phyloP scores from a whole-genome alignment of 2,113 vertebrate species.

The Ascaphus truei region DNA sequence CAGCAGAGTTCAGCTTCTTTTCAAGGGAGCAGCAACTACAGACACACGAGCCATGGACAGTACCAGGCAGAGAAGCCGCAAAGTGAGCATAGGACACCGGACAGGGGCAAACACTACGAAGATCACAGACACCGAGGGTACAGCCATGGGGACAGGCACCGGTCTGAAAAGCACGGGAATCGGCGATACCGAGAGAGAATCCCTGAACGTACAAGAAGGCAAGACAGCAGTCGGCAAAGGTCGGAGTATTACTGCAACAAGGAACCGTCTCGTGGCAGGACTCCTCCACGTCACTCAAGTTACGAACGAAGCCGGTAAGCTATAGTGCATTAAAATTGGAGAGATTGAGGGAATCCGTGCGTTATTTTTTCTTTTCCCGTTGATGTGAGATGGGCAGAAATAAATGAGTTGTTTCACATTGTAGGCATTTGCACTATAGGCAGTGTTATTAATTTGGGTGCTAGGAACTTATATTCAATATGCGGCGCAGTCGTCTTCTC shows the following conservation, averaged over 20 bases:
- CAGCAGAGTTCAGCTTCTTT: slow-evolving; percentile 67
- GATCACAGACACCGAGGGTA: slow-evolving; percentile 80
- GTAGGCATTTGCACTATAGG: too few relatives aligned
- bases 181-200: slow-evolving; percentile 82
- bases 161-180: slow-evolving; percentile 64
- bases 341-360: neutral
- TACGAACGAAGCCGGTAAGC: slow-evolving; percentile 83
- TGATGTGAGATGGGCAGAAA: too few relatives aligned
- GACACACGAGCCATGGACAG: slow-evolving; percentile 59
- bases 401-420: too few relatives aligned
- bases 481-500: too few relatives aligned
- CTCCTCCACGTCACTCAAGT: slow-evolving; percentile 77
- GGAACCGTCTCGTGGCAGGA: slow-evolving; percentile 64
- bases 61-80: slow-evolving; percentile 74
- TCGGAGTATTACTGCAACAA: slow-evolving; percentile 77
- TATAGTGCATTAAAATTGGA: neutral
- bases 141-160: slow-evolving; percentile 70
- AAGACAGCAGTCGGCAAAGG: slow-evolving; percentile 71
- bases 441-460: too few relatives aligned
- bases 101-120: slow-evolving; percentile 75
- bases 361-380: neutral
- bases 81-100: slow-evolving; percentile 70
- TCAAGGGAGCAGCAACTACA: slow-evolving; percentile 62
- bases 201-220: slow-evolving; percentile 68
- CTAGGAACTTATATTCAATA: too few relatives aligned